Evolutionary conservation across 2,113 vertebrate genomes (phyloP).

Genomic region (Lynx canadensis): DNA sequence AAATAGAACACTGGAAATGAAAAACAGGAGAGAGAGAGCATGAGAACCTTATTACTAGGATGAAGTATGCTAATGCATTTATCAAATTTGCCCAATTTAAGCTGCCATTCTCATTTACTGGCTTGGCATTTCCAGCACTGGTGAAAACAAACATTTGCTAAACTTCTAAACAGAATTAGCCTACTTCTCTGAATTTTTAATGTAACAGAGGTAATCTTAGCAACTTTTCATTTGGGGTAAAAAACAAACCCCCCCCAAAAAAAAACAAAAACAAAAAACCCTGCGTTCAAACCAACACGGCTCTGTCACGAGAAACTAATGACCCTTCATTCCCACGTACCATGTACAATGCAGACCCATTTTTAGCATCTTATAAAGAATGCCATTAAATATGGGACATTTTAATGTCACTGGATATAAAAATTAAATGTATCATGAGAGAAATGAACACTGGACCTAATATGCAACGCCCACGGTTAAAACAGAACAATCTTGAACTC

Average conservation of each 20-base stretch:
- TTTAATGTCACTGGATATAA: conserved; percentile 50
- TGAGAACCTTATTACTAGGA: conserved; percentile 82
- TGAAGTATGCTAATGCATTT: conserved; percentile 60
- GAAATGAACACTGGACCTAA: conserved; percentile 27
- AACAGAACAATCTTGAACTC: not conserved
- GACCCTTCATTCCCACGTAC: conserved; percentile 8
- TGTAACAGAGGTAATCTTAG: conserved; percentile 11
- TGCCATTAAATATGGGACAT: not conserved
- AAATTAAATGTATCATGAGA: conserved; percentile 49
- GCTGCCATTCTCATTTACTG: conserved; percentile 28
- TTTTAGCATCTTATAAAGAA: conserved; percentile 26
- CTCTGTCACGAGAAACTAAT: conserved; percentile 33
- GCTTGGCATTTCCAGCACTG: conserved; percentile 52
- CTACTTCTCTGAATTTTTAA: conserved; percentile 34
- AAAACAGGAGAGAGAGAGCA: conserved; percentile 83
- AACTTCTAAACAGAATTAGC: conserved; percentile 19
- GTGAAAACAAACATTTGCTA: conserved; percentile 58
- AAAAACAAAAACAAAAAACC: not conserved
- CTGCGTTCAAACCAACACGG: conserved; percentile 1
- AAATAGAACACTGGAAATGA: conserved; percentile 87
- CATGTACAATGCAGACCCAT: not conserved
- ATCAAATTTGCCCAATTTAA: conserved; percentile 72
- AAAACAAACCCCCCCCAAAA: not conserved
- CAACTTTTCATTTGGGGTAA: conserved; percentile 6
- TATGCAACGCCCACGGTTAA: not conserved